Base-by-base conservation (phyloP, 2,888 invertebrate genomes). In the Hirtodrosophila cameraria region DNA sequence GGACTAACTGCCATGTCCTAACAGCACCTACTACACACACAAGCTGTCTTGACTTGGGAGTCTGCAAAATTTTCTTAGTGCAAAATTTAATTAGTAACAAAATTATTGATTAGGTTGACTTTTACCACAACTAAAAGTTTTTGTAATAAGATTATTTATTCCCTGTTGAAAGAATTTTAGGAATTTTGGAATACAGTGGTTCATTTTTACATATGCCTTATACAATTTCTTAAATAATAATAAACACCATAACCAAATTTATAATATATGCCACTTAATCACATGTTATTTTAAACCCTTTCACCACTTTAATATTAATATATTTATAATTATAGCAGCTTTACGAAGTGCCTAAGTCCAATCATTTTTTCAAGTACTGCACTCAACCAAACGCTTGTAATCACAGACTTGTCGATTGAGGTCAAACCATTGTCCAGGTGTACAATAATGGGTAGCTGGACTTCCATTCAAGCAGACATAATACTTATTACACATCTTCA, bases 401-500 rank as follows among this genome's bases (percentile, higher is more conserved):
- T 25, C 39, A 28, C 81, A 81, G 33, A 52, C 50, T 18, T 42
- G 28, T 11, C 33, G 57, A 18, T 60, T 45, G 6, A 49, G 35
- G 38, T 77, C 81, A 55, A 80, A 80, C 77, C 84, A 63, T 12
- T 62, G 28, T 4, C 82, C 82, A 4, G 75, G 62, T 5, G 16
- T 48, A 53, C 85, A 79, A 38, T 67, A 79, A 30, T 67, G 62
- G n/a, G 50, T 27, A 3, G 30, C 25, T 7, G 82, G 43, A 7
- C 11, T 39, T 27, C 64, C 79, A 1, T 61, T 54, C 0, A 12
- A 16, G 12, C 82, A 84, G 4, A 70, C 45, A 20, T 64, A 84
- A 27, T 62, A 84, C 54, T 77, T 79, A 20, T 84, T 84, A 23
- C 55, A 67, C 12, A 42, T 25, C 7, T 45, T 66, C 7, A 42